These are phyloP conservation scores for Drosophila anomalata DNA, from an alignment of 2,888 invertebrate genomes.

Conservation along the genomic window DNA sequence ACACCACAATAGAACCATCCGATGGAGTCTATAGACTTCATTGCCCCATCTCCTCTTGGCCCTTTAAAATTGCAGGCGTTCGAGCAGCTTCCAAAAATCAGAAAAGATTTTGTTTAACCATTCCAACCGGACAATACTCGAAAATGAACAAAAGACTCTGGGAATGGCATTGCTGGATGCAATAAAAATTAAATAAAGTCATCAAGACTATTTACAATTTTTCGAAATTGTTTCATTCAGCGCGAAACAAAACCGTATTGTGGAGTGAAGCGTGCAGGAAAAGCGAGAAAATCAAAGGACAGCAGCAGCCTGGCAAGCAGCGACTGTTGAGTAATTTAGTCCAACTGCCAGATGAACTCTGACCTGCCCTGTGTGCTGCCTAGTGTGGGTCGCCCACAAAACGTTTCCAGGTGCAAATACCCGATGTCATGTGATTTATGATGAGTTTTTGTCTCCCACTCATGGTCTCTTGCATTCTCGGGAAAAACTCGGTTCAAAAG, in stretches of 20 bases:
- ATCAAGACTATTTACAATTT: conserved; percentile 75
- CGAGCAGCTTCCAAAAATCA: conserved; percentile 28
- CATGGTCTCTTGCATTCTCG: conserved; percentile 48
- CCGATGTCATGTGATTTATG: conserved; percentile 65
- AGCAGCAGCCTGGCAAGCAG: conserved; percentile 25
- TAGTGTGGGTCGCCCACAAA: conserved; percentile 62
- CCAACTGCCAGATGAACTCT: conserved; percentile 36
- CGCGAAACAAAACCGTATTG: conserved; percentile 51
- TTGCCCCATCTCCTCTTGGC: conserved; percentile 4
- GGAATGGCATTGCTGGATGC: conserved; percentile 58
- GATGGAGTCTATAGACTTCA: conserved; percentile 6
- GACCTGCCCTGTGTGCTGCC: conserved; percentile 28
- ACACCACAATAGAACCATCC: conserved; percentile 17
- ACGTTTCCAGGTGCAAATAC: conserved; percentile 67
- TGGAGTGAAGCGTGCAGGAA: conserved; percentile 67
- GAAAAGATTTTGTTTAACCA: conserved; percentile 37
- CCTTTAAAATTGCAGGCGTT: conserved; percentile 69
- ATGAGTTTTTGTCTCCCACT: conserved; percentile 34
- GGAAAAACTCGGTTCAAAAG: conserved; percentile 37
- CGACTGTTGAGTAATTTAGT: conserved; percentile 72
- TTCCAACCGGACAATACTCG: conserved; percentile 42
- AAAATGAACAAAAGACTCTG: conserved; percentile 50
- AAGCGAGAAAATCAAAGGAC: conserved; percentile 31
- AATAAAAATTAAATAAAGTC: conserved; percentile 80
- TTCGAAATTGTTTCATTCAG: conserved; percentile 62